phyloP scores from a whole-genome alignment of 2,888 invertebrate genomes.

The Hoplodrina ambigua region DNA sequence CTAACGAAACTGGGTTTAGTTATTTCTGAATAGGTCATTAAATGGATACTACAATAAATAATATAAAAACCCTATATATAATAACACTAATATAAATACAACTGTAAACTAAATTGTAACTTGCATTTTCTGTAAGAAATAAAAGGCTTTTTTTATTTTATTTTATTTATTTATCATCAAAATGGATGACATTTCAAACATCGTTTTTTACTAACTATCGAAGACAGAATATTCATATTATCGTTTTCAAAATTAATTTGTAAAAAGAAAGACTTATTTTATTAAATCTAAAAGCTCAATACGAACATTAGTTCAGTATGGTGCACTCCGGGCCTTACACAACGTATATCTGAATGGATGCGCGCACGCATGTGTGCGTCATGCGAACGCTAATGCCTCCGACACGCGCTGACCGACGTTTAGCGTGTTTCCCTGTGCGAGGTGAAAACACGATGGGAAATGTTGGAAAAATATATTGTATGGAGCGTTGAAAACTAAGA shows the following conservation, averaged over 20 bases:
- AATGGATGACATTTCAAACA: not conserved
- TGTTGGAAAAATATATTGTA: constrained; percentile 44
- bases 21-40: too few species aligned
- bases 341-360: constrained; percentile 55
- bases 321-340: constrained; percentile 46
- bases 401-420: constrained; percentile 73
- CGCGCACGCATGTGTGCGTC: constrained; percentile 59
- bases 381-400: constrained; percentile 64
- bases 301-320: not conserved
- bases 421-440: constrained; percentile 59
- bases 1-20: too few species aligned
- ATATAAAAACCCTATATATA: too few species aligned
- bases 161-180: too few species aligned
- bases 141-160: too few species aligned
- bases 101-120: too few species aligned
- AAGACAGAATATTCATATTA: too few species aligned
- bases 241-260: not conserved
- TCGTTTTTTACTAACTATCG: not conserved
- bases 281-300: constrained; percentile 3
- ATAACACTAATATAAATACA: too few species aligned
- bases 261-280: not conserved
- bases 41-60: too few species aligned
- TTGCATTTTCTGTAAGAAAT: too few species aligned
- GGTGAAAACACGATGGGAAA: constrained; percentile 58
- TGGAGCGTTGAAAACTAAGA: constrained; percentile 24